Evolutionary conservation across 30 jellyfish, hydroid and myxozoan genomes (phyloP), one percentile per base, ranked within the genome.

Genomic region (Calvadosia cruxmelitensis): DNA sequence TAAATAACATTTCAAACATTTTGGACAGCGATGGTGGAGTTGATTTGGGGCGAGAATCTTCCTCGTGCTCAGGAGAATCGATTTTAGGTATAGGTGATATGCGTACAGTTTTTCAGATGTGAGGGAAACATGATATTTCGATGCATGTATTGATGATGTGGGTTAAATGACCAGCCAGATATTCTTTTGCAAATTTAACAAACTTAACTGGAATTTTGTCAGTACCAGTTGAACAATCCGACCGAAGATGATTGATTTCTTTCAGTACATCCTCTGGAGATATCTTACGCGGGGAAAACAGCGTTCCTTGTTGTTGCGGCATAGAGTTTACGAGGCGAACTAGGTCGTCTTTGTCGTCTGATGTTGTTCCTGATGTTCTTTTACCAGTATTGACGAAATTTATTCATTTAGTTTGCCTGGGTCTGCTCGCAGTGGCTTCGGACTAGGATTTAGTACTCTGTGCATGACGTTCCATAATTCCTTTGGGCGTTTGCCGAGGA

Each of bases 401-500:
- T n/a, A 85, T 68, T 35, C 49, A 32, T 78, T 70, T 16, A 69
- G 86, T 53, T 53, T 78, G 48, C 53, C 57, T 52, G 76, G 75
- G 70, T 78, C 77, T 50, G 72, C 71, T 49, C 69, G n/a, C n/a
- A 78, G 68, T 69, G 81, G 73, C 31, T 61, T 72, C 70, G 83
- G 81, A 69, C 74, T 78, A 32, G 86, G 92, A 78, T 78, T 70
- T 69, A 78, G 27, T 61, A 78, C 81, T 52, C 92, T 33, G 64
- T 78, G 92, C 31, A 78, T 70, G 52, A 68, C 53, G 57, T 78
- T 70, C 86, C 84, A 66, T 64, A 76, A 83, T 1, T 76, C 83
- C 33, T 64, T 42, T 27, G 69, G 27, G 12, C 69, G 12, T 50
- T 31, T 70, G n/a, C n/a, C 78, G 80, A 70, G 23, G 80, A 50